Percentiles rank a stretch among this genome's conserved stretches.
Conservation (phyloP, 64 coral and sea anemone genomes). For the Montipora efflorescens region DNA sequence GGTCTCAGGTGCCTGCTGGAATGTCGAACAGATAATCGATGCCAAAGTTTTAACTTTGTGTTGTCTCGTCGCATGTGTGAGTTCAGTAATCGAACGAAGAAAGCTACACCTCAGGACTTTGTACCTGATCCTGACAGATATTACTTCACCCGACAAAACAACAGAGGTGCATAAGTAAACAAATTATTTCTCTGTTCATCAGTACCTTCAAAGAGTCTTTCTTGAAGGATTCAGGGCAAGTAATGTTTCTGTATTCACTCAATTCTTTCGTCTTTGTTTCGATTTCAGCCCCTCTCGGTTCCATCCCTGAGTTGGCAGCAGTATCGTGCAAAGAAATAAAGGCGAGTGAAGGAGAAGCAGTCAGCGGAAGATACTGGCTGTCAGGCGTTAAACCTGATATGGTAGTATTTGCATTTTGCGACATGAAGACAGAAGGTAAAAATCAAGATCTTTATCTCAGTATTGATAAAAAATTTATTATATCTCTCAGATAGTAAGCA, state of each 20-base stretch:
- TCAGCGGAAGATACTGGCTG: conserved; percentile 37
- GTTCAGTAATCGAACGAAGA: background rate
- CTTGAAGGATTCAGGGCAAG: background rate
- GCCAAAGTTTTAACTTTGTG: conserved; percentile 1
- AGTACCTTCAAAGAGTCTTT: no score
- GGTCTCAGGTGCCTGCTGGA: background rate
- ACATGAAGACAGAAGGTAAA: conserved; percentile 17
- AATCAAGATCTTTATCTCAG: background rate
- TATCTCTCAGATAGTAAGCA: no score
- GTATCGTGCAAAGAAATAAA: conserved; percentile 34
- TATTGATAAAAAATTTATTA: no score
- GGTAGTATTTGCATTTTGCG: background rate
- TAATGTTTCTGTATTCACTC: background rate
- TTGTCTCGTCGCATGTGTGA: background rate
- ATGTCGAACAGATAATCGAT: conserved; percentile 13
- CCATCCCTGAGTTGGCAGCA: background rate
- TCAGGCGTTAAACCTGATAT: background rate
- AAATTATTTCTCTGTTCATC: no score
- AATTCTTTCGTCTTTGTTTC: background rate
- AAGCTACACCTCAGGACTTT: background rate
- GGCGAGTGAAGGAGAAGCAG: conserved; percentile 13
- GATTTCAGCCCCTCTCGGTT: background rate
- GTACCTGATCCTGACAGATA: background rate
- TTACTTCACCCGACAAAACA: background rate
- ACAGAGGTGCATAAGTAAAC: background rate